These are phyloP conservation scores for Epicampocera succincta DNA, from an alignment of 2,888 invertebrate genomes.

Conservation along the genomic window DNA sequence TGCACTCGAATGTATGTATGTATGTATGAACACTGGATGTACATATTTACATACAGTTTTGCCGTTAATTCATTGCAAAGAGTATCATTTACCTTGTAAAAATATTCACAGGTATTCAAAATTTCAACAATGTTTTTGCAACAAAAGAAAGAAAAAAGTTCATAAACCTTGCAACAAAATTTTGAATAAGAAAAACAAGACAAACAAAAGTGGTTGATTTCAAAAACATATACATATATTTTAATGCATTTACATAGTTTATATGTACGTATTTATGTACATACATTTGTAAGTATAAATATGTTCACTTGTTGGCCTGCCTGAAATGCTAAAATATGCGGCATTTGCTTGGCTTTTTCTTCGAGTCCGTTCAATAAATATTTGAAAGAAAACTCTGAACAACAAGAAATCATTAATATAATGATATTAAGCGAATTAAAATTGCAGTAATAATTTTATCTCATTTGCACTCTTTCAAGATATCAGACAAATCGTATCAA, in stretches of 20 bases:
- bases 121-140: background rate
- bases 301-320: too few species aligned
- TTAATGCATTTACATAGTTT: too few species aligned
- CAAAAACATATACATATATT: background rate
- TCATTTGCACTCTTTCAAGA: slow-evolving; percentile 2
- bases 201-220: background rate
- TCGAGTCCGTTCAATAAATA: background rate
- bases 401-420: slow-evolving; percentile 43
- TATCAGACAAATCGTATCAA: background rate
- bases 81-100: slow-evolving; percentile 51
- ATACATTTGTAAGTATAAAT: background rate
- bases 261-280: background rate
- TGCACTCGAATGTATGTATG: background rate
- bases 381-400: slow-evolving; percentile 13
- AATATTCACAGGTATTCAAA: slow-evolving; percentile 28
- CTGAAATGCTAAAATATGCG: slow-evolving; percentile 7
- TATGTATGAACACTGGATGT: too few species aligned
- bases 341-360: slow-evolving; percentile 32
- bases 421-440: slow-evolving; percentile 36
- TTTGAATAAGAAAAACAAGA: too few species aligned
- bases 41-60: too few species aligned
- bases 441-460: slow-evolving; percentile 27
- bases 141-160: slow-evolving; percentile 71
- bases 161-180: slow-evolving; percentile 73
- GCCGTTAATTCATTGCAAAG: background rate